Evolutionary conservation across 2,113 vertebrate genomes (phyloP).

Genomic region (Hypomesus transpacificus): DNA sequence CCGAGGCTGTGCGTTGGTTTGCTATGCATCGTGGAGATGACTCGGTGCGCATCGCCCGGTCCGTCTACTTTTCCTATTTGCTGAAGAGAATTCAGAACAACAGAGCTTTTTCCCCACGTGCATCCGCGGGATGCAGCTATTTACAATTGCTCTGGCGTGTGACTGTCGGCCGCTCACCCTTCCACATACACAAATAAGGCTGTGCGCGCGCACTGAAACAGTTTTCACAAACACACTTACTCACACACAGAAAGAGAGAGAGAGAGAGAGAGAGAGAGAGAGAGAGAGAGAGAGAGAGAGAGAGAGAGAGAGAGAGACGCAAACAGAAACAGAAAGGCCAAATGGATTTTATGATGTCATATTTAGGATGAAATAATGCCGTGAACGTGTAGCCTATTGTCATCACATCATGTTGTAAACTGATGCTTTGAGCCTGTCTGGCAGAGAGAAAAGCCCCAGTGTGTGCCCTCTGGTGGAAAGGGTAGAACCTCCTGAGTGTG

Average conservation of each 20-base stretch:
- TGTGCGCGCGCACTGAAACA: conserved; percentile 34
- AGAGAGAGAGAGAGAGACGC: not conserved
- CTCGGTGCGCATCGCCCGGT: conserved; percentile 20
- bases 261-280: not conserved
- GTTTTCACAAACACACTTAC: not conserved
- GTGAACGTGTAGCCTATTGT: too few relatives aligned
- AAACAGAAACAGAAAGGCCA: not conserved
- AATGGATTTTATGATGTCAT: too few relatives aligned
- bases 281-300: not conserved
- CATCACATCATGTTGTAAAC: too few relatives aligned
- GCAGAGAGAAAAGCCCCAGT: too few relatives aligned
- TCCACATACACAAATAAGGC: conserved; percentile 49
- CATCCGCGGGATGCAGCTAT: conserved; percentile 57
- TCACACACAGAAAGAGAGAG: conserved; percentile 23
- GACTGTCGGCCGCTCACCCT: not conserved
- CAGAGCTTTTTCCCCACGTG: conserved; percentile 35
- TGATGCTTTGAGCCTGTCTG: too few relatives aligned
- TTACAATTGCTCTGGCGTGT: conserved; percentile 9
- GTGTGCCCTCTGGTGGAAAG: too few relatives aligned
- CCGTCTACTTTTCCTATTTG: conserved; percentile 39
- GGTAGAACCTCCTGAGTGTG: too few relatives aligned
- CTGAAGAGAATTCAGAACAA: conserved; percentile 4
- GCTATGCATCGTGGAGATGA: too few relatives aligned
- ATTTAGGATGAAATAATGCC: too few relatives aligned
- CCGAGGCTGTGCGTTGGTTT: conserved; percentile 2